phyloP scores from a whole-genome alignment of 2,888 invertebrate species.

The Tanypteryx hageni region DNA sequence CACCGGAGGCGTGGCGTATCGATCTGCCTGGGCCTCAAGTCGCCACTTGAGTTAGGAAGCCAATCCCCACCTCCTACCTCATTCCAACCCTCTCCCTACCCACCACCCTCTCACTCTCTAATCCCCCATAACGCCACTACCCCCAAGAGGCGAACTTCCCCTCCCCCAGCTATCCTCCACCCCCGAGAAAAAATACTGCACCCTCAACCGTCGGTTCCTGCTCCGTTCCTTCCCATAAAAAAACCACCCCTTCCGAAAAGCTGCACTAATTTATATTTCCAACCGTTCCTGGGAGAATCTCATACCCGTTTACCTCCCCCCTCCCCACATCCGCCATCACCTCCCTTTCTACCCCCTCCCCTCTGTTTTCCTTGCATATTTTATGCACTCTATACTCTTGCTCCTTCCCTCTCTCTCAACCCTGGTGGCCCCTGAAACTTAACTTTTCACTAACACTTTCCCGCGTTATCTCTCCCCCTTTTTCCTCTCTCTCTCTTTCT shows the following conservation, averaged over 20 bases:
- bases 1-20: conserved; percentile 61
- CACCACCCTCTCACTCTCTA: background rate
- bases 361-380: conserved; percentile 18
- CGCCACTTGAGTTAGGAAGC: conserved; percentile 54
- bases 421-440: background rate
- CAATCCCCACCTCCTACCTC: background rate
- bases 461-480: too few species aligned
- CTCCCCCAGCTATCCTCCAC: background rate
- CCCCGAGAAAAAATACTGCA: background rate
- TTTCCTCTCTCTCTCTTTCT: too few species aligned
- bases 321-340: background rate
- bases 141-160: background rate
- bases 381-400: background rate
- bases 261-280: background rate
- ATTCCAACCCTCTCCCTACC: background rate
- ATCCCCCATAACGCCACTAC: background rate
- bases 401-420: background rate
- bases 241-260: background rate
- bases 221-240: too few species aligned
- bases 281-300: too few species aligned
- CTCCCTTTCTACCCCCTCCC: background rate
- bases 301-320: background rate
- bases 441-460: background rate
- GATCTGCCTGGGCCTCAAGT: conserved; percentile 61
- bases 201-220: too few species aligned